Base-by-base conservation (phyloP, 1,140 invertebrate species). In the Stegodyphus mimosarum region DNA sequence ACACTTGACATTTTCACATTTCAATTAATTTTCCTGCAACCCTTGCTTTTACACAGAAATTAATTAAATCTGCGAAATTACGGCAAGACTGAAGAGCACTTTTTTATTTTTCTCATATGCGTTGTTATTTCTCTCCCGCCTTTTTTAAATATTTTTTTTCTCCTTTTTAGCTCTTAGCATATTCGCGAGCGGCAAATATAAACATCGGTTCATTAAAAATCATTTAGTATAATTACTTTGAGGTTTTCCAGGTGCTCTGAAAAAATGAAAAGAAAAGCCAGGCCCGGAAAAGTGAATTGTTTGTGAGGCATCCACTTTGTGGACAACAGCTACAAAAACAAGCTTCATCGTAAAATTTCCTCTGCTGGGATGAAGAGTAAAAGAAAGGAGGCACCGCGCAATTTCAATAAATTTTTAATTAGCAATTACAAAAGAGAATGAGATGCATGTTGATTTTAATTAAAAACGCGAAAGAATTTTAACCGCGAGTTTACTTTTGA, bases 21-120 rank as follows among this genome's bases (percentile, higher is more conserved):
- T 77, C 83, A 86, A 86, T 86, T 86, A 86, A 86, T 86, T 86
- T 86, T 78, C 83, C 73, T 71, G 53, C 53, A 72, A 75, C 74
- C 75, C 83, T 72, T 78, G 74, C 83, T 78, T 77, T 78, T 72
- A 78, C 83, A 84, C 66, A 72, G 70, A 86, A 86, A 86, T 86
- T 86, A 86, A 86, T 86, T 86, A 86, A 86, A 86, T 86, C 83
- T 86, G 69, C 74, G 70, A 86, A 86, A 86, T 86, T 86, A 86
- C 83, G 74, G 64, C 18, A 15, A 60, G 55, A 15, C 15, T 60
- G 55, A 60, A 15, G 17, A 67, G 17, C 33, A 53, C 69, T 78
- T 69, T 77, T 64, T 64, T 66, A 50, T 70, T 55, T 69, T 67
- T 7, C 17, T 7, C 64, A 67, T 67, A 67, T 53, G 11, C 17